phyloP scores from a whole-genome alignment of 2,888 invertebrate species.

The Tenthredo livida region DNA sequence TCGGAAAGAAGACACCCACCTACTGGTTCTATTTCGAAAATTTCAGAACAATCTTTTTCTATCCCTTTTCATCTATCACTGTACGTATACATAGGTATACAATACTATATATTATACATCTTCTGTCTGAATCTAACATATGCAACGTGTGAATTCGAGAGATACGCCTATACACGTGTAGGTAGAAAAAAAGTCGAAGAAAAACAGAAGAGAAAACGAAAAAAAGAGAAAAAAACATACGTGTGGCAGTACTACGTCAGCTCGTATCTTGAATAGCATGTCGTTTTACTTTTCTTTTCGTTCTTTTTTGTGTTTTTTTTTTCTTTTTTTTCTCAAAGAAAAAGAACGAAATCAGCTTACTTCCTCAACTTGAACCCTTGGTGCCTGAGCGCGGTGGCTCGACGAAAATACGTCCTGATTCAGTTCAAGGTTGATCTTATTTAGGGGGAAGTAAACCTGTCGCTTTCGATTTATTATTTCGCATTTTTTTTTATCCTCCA shows the following conservation, averaged over 20 bases:
- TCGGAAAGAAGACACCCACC: too few relatives aligned
- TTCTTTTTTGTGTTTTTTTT: background rate
- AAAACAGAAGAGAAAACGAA: background rate
- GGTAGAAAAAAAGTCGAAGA: background rate
- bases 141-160: background rate
- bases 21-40: too few relatives aligned
- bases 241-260: background rate
- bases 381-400: background rate
- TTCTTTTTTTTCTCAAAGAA: background rate
- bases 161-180: background rate
- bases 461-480: slow-evolving; percentile 48
- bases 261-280: slow-evolving; percentile 14
- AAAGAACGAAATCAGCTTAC: slow-evolving; percentile 36
- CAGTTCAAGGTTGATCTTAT: slow-evolving; percentile 47
- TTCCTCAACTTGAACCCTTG: slow-evolving; percentile 16
- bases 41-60: too few relatives aligned
- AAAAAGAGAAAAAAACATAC: background rate
- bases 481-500: slow-evolving; percentile 4
- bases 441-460: slow-evolving; percentile 47
- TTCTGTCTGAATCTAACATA: too few relatives aligned
- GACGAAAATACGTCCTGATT: slow-evolving; percentile 44
- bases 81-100: too few relatives aligned
- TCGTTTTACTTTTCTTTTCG: background rate
- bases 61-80: too few relatives aligned
- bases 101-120: too few relatives aligned